These are phyloP conservation scores for Rhorus exstirpatorius DNA, from an alignment of 2,888 invertebrate species.

Conservation along the genomic window DNA sequence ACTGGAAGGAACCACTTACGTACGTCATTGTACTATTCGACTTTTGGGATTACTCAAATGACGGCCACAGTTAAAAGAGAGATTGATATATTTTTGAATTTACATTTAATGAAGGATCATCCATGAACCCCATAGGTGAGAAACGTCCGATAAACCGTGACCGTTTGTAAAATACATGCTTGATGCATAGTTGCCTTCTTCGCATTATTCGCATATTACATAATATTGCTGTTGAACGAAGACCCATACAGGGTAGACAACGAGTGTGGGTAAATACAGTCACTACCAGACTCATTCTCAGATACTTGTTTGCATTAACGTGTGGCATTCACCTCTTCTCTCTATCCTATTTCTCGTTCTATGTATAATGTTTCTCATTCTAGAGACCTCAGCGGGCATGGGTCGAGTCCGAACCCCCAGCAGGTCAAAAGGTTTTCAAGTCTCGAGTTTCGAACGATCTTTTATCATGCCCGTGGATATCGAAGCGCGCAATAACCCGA, in stretches of 20 bases:
- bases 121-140: conserved; percentile 16
- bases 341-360: conserved; percentile 44
- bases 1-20: background rate
- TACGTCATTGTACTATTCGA: background rate
- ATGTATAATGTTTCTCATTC: conserved; percentile 57
- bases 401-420: conserved; percentile 50
- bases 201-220: conserved; percentile 39
- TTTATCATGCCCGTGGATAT: conserved; percentile 53
- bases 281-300: background rate
- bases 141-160: conserved; percentile 38
- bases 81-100: conserved; percentile 34
- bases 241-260: conserved; percentile 9
- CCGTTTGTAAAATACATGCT: conserved; percentile 38
- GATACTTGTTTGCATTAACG: conserved; percentile 33
- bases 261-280: conserved; percentile 17
- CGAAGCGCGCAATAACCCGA: conserved; percentile 53
- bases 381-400: conserved; percentile 26
- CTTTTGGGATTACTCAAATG: background rate
- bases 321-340: background rate
- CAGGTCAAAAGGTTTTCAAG: conserved; percentile 66
- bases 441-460: conserved; percentile 67
- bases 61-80: background rate
- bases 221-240: conserved; percentile 33
- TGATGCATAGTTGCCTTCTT: conserved; percentile 25
- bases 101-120: conserved; percentile 21